Evolutionary conservation across 2,888 invertebrate genomes (phyloP), one percentile per base, ranked within the genome.

Genomic region (Lasius platythorax): DNA sequence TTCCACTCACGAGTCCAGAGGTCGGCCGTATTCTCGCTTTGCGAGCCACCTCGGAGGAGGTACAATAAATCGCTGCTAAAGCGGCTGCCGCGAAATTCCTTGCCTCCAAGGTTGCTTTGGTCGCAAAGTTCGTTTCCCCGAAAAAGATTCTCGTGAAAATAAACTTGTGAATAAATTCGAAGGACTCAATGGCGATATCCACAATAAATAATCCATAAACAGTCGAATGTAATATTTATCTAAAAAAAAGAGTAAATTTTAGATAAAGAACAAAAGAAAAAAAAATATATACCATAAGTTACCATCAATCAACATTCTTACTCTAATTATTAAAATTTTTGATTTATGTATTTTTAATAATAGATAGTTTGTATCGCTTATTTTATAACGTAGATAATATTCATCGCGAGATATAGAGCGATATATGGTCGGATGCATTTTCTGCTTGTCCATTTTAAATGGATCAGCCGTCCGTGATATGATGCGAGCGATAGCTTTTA

Each of bases 41-140:
- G 87, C 87, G 87, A 90, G 93, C 86, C 92, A 89, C 93, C 94
- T 92, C 92, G 90, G 88, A 85, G 90, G 93, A 93, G 94, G 94
- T 94, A 94, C 90, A 88, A 81, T 72, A 81, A 81, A 72, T 81
- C 37, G 78, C 82, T 64, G 64, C 33, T 64, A 23, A 61, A 68
- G 37, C 43, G 61, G 79, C 50, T 61, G 68, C 67, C 50, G 64
- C 72, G 40, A 30, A 33, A 37, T 73, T 37, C 66, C 56, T 43
- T 68, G 85, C 85, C 85, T 81, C 76, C 88, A 83, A 88, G 87
- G 85, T 28, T 78, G 58, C 68, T 70, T 50, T 9, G n/a, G 18
- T 28, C 37, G 61, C 67, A 28, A 83, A 67, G 78, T 67, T 76
- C 50, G 30, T 78, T 76, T 68, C 58, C 58, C n/a, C 28, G 64